Conservation (phyloP, 2,888 invertebrate genomes). For the Atethmia centrago region DNA sequence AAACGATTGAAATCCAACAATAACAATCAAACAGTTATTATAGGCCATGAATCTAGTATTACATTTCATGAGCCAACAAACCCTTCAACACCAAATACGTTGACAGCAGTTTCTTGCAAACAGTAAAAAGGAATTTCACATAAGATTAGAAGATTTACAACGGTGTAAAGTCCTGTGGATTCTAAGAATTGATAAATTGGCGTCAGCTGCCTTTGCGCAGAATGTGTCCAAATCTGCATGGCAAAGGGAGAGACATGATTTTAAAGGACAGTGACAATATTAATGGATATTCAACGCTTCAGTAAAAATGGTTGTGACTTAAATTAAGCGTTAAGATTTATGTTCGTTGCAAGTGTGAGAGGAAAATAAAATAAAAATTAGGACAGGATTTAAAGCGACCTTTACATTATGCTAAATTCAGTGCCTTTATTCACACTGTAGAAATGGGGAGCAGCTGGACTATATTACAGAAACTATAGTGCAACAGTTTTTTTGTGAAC, state of each 20-base stretch:
- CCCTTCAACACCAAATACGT: conserved; percentile 47
- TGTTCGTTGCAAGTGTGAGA: conserved; percentile 39
- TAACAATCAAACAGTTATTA: conserved; percentile 3
- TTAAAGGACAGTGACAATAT: conserved; percentile 43
- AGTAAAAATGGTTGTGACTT: conserved; percentile 50
- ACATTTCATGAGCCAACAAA: conserved; percentile 48
- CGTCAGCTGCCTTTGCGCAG: conserved; percentile 68
- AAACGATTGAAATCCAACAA: neutral
- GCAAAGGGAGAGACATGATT: conserved; percentile 48
- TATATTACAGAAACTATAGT: neutral
- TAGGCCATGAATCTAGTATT: conserved; percentile 10
- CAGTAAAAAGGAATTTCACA: conserved; percentile 51
- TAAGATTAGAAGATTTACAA: conserved; percentile 60
- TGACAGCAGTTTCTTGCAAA: conserved; percentile 35
- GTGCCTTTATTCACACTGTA: conserved; percentile 18
- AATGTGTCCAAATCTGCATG: conserved; percentile 57
- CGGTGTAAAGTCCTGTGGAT: conserved; percentile 42
- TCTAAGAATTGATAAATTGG: conserved; percentile 69
- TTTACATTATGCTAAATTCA: conserved; percentile 22
- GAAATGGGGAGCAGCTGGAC: neutral
- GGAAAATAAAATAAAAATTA: conserved; percentile 40
- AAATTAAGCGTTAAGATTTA: conserved; percentile 61
- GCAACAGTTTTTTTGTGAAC: neutral
- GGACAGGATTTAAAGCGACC: conserved; percentile 24
- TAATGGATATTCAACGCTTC: conserved; percentile 57